Evolutionary conservation across 2,888 invertebrate species (phyloP).

Genomic region (Omphaloscelis lunosa): DNA sequence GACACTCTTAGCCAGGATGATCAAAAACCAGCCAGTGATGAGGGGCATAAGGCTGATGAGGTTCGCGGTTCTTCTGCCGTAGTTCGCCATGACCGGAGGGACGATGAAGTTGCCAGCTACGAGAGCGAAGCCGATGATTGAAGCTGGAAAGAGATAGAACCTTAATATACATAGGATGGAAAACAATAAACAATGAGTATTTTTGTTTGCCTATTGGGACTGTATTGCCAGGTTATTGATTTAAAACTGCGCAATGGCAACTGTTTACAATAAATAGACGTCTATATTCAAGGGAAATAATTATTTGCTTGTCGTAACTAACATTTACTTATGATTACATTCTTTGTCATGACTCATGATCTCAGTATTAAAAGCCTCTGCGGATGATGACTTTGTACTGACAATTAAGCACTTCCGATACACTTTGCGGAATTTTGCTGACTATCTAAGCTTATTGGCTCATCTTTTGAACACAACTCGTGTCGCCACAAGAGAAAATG

Average conservation of each 20-base stretch:
- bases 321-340: slow-evolving; percentile 45
- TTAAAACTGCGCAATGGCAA: background rate
- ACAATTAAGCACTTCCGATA: background rate
- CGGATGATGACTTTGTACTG: background rate
- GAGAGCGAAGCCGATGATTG: slow-evolving; percentile 76
- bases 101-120: slow-evolving; percentile 76
- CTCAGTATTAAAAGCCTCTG: background rate
- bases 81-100: slow-evolving; percentile 84
- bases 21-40: slow-evolving; percentile 87
- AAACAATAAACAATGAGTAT: background rate
- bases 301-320: background rate
- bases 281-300: slow-evolving; percentile 17
- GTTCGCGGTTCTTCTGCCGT: slow-evolving; percentile 88
- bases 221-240: slow-evolving; percentile 1
- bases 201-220: background rate
- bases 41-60: slow-evolving; percentile 83
- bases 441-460: too few species aligned
- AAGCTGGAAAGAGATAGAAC: slow-evolving; percentile 71
- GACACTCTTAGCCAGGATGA: slow-evolving; percentile 78
- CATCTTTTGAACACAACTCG: too few species aligned
- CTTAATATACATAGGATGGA: background rate
- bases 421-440: too few species aligned
- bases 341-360: background rate
- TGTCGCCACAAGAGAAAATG: too few species aligned
- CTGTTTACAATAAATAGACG: background rate